These are phyloP conservation scores for Hesperia comma DNA, from an alignment of 2,888 invertebrate species.

Conservation along the genomic window DNA sequence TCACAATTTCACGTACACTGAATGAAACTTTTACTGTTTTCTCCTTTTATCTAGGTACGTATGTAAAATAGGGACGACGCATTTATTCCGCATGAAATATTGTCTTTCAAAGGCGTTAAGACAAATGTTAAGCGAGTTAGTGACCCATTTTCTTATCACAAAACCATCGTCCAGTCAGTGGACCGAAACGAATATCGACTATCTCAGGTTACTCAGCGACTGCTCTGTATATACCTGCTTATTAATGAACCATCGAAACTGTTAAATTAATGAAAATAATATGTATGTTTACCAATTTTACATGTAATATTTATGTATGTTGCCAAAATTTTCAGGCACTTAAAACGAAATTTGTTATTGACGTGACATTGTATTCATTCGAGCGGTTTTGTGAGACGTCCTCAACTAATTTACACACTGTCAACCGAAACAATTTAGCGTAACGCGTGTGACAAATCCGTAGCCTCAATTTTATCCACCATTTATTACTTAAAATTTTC, in stretches of 20 bases:
- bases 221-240: constrained; percentile 69
- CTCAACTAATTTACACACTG: constrained; percentile 67
- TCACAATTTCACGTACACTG: neutral
- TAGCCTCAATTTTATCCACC: constrained; percentile 67
- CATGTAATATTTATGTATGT: neutral
- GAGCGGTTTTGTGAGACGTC: constrained; percentile 56
- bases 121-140: constrained; percentile 1
- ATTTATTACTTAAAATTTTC: constrained; percentile 56
- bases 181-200: constrained; percentile 64
- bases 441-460: constrained; percentile 71
- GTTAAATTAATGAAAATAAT: constrained; percentile 30
- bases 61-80: neutral
- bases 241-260: constrained; percentile 56
- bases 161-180: constrained; percentile 59
- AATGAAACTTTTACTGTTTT: neutral
- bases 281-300: neutral
- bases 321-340: constrained; percentile 7
- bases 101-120: neutral
- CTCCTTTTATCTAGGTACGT: neutral
- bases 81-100: neutral
- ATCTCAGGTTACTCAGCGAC: constrained; percentile 57
- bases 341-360: constrained; percentile 50
- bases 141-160: constrained; percentile 51
- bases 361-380: constrained; percentile 49
- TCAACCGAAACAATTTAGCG: constrained; percentile 68